Evolutionary conservation across 2,113 vertebrate species (phyloP), one percentile per base, ranked within the genome.

Genomic region (Podarcis muralis): DNA sequence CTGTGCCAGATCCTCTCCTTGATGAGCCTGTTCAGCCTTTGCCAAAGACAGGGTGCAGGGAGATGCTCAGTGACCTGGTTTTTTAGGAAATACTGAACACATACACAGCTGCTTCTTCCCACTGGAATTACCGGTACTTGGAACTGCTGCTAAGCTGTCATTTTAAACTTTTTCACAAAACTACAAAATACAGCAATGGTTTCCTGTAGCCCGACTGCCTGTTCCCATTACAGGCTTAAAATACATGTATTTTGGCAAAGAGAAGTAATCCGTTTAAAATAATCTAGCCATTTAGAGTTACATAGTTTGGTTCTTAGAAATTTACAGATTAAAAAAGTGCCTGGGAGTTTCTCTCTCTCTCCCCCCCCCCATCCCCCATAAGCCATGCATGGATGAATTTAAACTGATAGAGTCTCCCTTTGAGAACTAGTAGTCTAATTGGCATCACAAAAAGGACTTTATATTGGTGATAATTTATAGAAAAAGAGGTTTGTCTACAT

Each of bases 361-460:
- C 16, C 27, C 35, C 43, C 69, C 16, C 5, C 77, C 69, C 43
- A 27, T 27, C 35, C 43, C 69, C 23, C 27, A 72, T 30, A 62
- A 74, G 35, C 9, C n/a, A 77, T 85, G 71, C 69, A 74, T 65
- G 86, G 57, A 62, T 88, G 37, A 18, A 30, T 65, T 88, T 88
- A 53, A 82, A 75, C 57, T n/a, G 43, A 72, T 59, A 59, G n/a
- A 87, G 71, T 35, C 80, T 68, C 32, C 59, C 59, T 62, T 20
- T 62, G 59, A 62, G 59, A 62, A 62, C 59, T 62, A 81, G 65
- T 62, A 79, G 6, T 72, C 40, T 71, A 84, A 48, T 48, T 82
- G 79, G 27, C 35, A 82, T 12, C 79, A 75, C 69, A 78, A 30
- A 74, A 81, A n/a, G 43, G 18, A 40, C 23, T 62, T 30, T 74